Evolutionary conservation across 2,113 vertebrate genomes (phyloP).

Genomic region (Bubalus kerabau): DNA sequence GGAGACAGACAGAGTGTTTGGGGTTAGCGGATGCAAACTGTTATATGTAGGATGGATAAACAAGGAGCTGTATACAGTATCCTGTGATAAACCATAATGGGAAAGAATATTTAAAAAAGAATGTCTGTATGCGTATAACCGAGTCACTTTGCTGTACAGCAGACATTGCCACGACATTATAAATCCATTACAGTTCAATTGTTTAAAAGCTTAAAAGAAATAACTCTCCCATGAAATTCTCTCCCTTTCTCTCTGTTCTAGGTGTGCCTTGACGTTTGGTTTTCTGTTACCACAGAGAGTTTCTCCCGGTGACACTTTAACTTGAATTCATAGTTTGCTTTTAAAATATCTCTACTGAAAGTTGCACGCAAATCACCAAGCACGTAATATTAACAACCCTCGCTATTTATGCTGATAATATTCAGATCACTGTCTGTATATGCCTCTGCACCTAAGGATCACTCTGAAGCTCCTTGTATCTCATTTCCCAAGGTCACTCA

Average conservation of each 20-base stretch:
- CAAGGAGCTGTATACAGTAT: background rate
- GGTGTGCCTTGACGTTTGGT: fast-evolving
- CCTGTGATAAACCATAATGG: background rate
- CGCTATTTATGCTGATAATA: background rate
- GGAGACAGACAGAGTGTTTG: background rate
- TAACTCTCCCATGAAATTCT: fast-evolving
- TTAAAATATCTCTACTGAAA: background rate
- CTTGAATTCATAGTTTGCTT: background rate
- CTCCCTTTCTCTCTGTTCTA: background rate
- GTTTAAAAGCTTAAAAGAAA: background rate
- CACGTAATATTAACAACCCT: fast-evolving
- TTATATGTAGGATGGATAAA: fast-evolving
- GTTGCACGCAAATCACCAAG: fast-evolving
- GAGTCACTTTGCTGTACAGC: no score
- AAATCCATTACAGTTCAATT: background rate
- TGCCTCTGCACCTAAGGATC: background rate
- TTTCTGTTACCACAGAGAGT: no score
- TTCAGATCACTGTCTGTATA: background rate
- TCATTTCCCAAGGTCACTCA: background rate
- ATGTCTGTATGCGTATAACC: no score
- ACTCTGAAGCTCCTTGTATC: background rate
- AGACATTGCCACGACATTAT: fast-evolving
- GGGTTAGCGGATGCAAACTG: background rate
- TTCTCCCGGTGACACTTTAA: background rate
- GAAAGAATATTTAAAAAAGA: background rate